phyloP scores from a whole-genome alignment of 2,888 invertebrate species.

The Drosophila phalerata region DNA sequence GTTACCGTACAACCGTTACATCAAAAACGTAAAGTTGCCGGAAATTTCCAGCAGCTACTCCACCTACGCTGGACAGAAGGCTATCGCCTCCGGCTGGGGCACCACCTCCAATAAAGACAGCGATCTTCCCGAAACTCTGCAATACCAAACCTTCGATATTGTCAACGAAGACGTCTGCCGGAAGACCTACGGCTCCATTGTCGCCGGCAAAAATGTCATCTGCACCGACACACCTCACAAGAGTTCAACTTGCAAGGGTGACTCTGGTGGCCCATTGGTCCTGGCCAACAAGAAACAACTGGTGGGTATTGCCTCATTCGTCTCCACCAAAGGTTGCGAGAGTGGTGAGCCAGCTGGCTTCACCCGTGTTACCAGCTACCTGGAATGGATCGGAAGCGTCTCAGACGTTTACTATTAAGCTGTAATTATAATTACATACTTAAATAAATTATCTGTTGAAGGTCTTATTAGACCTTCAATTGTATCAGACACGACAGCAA shows the following conservation, averaged over 20 bases:
- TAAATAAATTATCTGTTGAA: too few relatives aligned
- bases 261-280: constrained; percentile 80
- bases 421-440: neutral
- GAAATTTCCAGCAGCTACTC: constrained; percentile 47
- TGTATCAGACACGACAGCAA: too few relatives aligned
- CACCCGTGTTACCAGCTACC: constrained; percentile 63
- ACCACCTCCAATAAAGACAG: constrained; percentile 56
- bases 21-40: constrained; percentile 57
- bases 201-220: constrained; percentile 48
- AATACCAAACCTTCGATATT: constrained; percentile 73
- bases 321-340: constrained; percentile 53
- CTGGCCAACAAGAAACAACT: constrained; percentile 39
- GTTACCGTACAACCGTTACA: constrained; percentile 17
- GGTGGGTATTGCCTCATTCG: constrained; percentile 70
- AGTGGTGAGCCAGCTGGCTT: constrained; percentile 61
- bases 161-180: constrained; percentile 78
- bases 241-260: constrained; percentile 73
- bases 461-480: too few relatives aligned
- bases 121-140: constrained; percentile 73
- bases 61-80: constrained; percentile 73
- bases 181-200: constrained; percentile 41
- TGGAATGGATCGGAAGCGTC: constrained; percentile 61
- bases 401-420: constrained; percentile 57
- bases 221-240: constrained; percentile 62
- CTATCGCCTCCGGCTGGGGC: constrained; percentile 86